Evolutionary conservation across 2,888 invertebrate genomes (phyloP).

Genomic region (Drosophila emarginata): DNA sequence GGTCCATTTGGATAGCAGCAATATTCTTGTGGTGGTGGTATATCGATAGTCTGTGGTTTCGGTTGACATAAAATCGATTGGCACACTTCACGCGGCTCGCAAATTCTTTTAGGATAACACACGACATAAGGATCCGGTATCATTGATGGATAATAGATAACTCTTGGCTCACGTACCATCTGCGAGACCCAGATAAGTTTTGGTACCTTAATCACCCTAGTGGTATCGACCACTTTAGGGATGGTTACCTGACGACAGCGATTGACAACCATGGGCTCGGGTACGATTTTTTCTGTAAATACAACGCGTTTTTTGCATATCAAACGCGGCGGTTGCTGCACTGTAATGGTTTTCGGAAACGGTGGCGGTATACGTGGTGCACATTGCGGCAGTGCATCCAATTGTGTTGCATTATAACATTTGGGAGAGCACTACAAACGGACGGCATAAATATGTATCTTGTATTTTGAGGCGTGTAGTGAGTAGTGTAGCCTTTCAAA

Average conservation of each 20-base stretch:
- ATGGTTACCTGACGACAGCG: slow-evolving; percentile 78
- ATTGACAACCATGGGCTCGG: slow-evolving; percentile 78
- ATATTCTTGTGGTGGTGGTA: slow-evolving; percentile 79
- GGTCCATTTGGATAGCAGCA: slow-evolving; percentile 80
- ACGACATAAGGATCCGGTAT: slow-evolving; percentile 80
- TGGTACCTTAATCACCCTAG: slow-evolving; percentile 78
- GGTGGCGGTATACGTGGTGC: slow-evolving; percentile 77
- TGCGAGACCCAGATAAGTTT: slow-evolving; percentile 80
- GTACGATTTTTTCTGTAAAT: slow-evolving; percentile 78
- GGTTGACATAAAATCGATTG: slow-evolving; percentile 80
- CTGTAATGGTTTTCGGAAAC: slow-evolving; percentile 77
- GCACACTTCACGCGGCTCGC: slow-evolving; percentile 80
- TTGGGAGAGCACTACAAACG: slow-evolving; percentile 71
- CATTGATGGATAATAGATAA: slow-evolving; percentile 79
- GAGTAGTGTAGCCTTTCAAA: not conserved
- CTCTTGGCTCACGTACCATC: slow-evolving; percentile 79
- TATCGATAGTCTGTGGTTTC: slow-evolving; percentile 79
- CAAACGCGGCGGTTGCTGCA: slow-evolving; percentile 79
- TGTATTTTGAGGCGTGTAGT: not conserved
- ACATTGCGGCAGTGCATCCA: slow-evolving; percentile 79
- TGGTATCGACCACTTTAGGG: slow-evolving; percentile 78
- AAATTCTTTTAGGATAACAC: slow-evolving; percentile 77
- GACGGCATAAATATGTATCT: not conserved
- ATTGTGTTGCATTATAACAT: slow-evolving; percentile 78
- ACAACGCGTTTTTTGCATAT: slow-evolving; percentile 80